Evolutionary conservation across 2,113 vertebrate species (phyloP).

Genomic region (Xerus inauris): DNA sequence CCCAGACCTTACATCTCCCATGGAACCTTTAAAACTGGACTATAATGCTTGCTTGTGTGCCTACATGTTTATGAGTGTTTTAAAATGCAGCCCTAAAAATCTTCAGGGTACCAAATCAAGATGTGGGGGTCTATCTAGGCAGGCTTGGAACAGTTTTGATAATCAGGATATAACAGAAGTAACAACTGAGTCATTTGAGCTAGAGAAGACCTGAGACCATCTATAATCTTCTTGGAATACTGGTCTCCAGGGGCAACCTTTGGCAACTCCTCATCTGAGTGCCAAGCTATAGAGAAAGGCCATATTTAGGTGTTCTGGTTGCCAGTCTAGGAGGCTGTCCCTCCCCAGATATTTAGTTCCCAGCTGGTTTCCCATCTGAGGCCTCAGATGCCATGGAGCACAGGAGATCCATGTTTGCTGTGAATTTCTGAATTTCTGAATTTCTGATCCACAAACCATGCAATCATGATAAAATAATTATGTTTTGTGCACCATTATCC

Average conservation of each 20-base stretch:
- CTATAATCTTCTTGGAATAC: neutral
- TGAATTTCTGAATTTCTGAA: neutral
- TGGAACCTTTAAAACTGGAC: neutral
- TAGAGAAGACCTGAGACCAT: neutral
- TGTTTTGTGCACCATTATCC: fast-evolving
- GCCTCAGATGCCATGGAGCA: neutral
- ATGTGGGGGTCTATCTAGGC: neutral
- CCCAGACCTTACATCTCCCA: neutral
- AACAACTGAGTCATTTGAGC: neutral
- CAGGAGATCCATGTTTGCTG: neutral
- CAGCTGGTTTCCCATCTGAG: neutral
- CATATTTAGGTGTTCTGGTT: neutral
- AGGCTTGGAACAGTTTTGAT: neutral
- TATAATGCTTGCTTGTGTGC: too few species aligned
- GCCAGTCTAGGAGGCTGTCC: neutral
- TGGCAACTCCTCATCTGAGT: neutral
- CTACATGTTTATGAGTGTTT: neutral
- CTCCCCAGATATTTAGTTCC: neutral
- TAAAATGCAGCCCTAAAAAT: neutral
- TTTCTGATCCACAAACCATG: neutral
- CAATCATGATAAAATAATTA: neutral
- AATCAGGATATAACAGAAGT: neutral
- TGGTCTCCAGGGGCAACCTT: neutral
- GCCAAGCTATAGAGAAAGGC: neutral
- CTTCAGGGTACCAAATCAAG: neutral